Evolutionary conservation across 92 coral and sea anemone genomes (phyloP), one percentile per base, ranked within the genome.

Genomic region (Epizoanthus fatuus): DNA sequence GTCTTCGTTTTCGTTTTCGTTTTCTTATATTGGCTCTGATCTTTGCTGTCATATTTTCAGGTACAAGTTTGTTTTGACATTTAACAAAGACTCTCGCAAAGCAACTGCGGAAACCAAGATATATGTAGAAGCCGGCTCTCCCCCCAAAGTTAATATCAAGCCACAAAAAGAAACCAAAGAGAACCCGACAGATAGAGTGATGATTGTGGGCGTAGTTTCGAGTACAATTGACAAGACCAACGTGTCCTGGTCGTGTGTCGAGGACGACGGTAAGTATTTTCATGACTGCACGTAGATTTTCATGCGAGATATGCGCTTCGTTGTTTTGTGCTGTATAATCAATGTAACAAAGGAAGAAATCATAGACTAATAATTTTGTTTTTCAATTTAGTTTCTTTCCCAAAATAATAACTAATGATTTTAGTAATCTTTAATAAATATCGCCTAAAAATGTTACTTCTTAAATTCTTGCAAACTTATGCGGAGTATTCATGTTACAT

Each of bases 171-270:
- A 74, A 15, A 29, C 59, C 13, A 93, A 90, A 70, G 87, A 88
- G 60, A 91, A 93, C 45, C 94, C 97, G 3, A 84, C 91, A n/a
- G 47, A 67, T 47, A 49, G 16, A 8, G 72, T 88, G n/a, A 55
- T 62, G 4, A 32, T 88, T n/a, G 45, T 37, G 29, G 74, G 79
- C 35, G 17, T 72, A 16, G 88, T 86, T 6, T 11, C 13, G 38
- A 90, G 92, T n/a, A 81, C 72, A 32, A 17, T 81, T 60, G 65
- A 79, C 16, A 39, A 66, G 10, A 91, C 87, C n/a, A 81, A 86
- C 58, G 87, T 73, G 0, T 52, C 83, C 1, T 93, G 94, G 97
- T 88, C 79, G 35, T 87, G 94, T 58, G 93, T 90, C 13, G 84
- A 79, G n/a, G 96, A 93, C 16, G 87, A 75, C 0, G 93, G 90